Percentiles rank a stretch among this genome's conserved stretches.
phyloP scores from a whole-genome alignment of 1,140 invertebrate species.

The Battus philenor region DNA sequence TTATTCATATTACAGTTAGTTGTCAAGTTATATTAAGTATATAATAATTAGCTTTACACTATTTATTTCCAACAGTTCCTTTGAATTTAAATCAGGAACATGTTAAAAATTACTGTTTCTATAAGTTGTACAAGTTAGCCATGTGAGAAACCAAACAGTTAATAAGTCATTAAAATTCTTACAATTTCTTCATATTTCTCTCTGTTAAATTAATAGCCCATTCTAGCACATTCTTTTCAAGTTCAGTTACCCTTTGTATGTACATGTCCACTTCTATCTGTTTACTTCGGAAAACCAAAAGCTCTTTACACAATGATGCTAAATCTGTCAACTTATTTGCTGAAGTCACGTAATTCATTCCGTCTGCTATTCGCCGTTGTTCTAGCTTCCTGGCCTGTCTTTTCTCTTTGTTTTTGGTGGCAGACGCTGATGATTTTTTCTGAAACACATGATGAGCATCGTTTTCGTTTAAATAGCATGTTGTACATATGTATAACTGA shows the following conservation, averaged over 20 bases:
- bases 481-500: too few species aligned
- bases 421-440: conserved; percentile 49
- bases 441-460: conserved; percentile 22
- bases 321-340: conserved; percentile 59
- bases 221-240: conserved; percentile 58
- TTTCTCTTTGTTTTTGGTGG: conserved; percentile 64
- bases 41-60: too few species aligned
- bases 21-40: too few species aligned
- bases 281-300: conserved; percentile 46
- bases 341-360: conserved; percentile 52
- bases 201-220: conserved; percentile 78
- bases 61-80: too few species aligned
- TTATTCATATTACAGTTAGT: too few species aligned
- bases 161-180: too few species aligned
- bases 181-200: conserved; percentile 79
- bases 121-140: too few species aligned
- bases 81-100: too few species aligned
- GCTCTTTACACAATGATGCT: conserved; percentile 47
- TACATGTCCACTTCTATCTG: conserved; percentile 59
- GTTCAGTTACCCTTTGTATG: conserved; percentile 51
- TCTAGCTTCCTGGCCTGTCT: conserved; percentile 58
- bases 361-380: conserved; percentile 64
- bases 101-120: too few species aligned
- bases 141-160: too few species aligned
- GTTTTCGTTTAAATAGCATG: too few species aligned